Conservation (phyloP, 2,113 vertebrate species). For the Vidua macroura region DNA sequence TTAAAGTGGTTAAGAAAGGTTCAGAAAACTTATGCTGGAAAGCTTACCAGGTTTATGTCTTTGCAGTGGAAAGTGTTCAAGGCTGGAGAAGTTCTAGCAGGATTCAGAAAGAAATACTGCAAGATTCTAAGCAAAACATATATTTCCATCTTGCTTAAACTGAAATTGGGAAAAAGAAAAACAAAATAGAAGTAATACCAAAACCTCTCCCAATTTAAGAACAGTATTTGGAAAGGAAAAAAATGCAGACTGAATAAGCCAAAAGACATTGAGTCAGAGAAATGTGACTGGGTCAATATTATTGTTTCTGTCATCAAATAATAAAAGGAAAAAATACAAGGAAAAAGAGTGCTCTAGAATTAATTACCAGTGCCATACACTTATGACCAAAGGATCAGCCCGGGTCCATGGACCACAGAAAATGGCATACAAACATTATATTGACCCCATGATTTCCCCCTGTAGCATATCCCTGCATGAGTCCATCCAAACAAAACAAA, state of each 20-base stretch:
- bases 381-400: neutral
- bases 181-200: neutral
- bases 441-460: neutral
- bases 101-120: neutral
- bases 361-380: neutral
- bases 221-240: neutral
- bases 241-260: neutral
- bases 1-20: neutral
- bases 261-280: neutral
- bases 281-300: neutral
- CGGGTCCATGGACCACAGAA: neutral
- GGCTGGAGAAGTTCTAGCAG: neutral
- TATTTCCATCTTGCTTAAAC: neutral
- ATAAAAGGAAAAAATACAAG: neutral
- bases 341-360: neutral
- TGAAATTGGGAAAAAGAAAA: neutral
- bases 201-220: neutral
- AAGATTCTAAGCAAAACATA: neutral
- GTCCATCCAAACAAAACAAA: neutral
- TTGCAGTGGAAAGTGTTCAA: neutral
- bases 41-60: neutral
- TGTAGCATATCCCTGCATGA: neutral
- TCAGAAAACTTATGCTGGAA: neutral
- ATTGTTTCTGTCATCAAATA: neutral
- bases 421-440: accelerated